Conservation (phyloP, 1,140 invertebrate species). For the Akabosia matsudoensis region DNA sequence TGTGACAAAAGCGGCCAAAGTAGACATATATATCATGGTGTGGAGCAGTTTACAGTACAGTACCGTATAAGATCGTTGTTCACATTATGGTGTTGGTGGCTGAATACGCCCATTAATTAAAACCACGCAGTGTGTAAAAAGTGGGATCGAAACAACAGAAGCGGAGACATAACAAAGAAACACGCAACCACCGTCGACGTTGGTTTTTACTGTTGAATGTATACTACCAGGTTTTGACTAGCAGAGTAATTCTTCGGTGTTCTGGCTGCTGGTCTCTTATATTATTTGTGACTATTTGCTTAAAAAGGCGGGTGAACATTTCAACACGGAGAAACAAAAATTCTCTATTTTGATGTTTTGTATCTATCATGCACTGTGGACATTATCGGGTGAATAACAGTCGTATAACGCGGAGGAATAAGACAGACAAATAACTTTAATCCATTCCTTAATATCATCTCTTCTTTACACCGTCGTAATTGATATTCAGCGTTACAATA, state of each 20-base stretch:
- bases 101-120: constrained; percentile 45
- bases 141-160: constrained; percentile 30
- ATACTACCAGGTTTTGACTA: background rate
- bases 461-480: background rate
- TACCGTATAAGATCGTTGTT: background rate
- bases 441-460: background rate
- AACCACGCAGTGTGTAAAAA: constrained; percentile 28
- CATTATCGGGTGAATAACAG: background rate
- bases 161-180: constrained; percentile 21
- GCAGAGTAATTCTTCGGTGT: background rate
- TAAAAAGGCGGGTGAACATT: background rate
- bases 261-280: background rate
- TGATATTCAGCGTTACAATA: constrained; percentile 1
- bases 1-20: no score
- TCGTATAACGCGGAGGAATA: background rate
- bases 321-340: background rate
- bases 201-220: background rate
- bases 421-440: background rate
- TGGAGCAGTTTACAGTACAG: no score
- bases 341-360: background rate
- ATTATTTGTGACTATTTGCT: constrained; percentile 14
- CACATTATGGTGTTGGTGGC: constrained; percentile 29
- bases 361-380: background rate
- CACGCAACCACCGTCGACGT: constrained; percentile 29
- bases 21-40: no score